phyloP scores from a whole-genome alignment of 2,888 invertebrate species.

The Embidobia sp. region DNA sequence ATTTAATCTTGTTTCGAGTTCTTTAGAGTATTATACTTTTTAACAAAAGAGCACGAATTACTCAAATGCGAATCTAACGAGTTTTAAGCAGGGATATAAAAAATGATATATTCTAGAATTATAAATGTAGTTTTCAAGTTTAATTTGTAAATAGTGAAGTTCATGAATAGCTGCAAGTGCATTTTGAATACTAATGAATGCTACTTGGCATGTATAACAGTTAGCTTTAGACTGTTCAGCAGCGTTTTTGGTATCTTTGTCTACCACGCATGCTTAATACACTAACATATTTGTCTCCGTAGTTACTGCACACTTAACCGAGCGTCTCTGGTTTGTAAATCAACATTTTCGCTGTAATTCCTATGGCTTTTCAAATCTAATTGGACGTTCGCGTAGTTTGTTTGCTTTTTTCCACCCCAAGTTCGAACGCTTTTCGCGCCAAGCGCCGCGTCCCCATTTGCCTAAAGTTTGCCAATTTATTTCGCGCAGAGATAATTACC shows the following conservation, averaged over 20 bases:
- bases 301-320: slow-evolving; percentile 34
- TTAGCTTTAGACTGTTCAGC: slow-evolving; percentile 43
- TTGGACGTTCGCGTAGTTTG: no score
- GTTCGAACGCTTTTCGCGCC: no score
- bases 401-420: no score
- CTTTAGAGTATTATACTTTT: no score
- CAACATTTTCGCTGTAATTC: slow-evolving; percentile 34
- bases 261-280: slow-evolving; percentile 43
- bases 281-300: slow-evolving; percentile 49
- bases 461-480: no score
- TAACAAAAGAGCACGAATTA: no score
- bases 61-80: not conserved
- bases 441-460: no score
- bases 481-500: no score
- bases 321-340: slow-evolving; percentile 35
- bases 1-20: no score
- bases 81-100: no score
- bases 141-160: slow-evolving; percentile 53
- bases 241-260: slow-evolving; percentile 43
- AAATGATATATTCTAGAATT: slow-evolving; percentile 5
- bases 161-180: slow-evolving; percentile 54
- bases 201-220: slow-evolving; percentile 57
- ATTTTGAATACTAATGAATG: slow-evolving; percentile 58
- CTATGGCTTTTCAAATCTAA: slow-evolving; percentile 17
- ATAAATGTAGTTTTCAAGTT: slow-evolving; percentile 34